Evolutionary conservation across 2,113 vertebrate genomes (phyloP).

Genomic region (Arenaria interpres): DNA sequence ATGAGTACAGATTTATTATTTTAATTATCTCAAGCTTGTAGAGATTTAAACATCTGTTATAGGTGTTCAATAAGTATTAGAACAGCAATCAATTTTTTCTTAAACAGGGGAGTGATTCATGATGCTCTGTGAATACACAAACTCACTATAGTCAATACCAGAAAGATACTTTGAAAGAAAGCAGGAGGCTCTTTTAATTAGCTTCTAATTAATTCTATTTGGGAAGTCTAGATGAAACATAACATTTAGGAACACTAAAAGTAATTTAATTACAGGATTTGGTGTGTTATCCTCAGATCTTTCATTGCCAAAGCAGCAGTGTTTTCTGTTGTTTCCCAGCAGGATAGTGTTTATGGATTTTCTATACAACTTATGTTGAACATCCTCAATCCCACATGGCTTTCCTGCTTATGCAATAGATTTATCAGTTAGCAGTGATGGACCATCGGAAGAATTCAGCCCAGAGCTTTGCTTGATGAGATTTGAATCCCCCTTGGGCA

Average conservation of each 20-base stretch:
- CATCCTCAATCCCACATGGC: not conserved
- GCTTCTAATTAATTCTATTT: constrained; percentile 60
- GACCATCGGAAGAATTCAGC: not conserved
- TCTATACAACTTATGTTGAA: not conserved
- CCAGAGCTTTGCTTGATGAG: not conserved
- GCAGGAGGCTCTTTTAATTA: constrained; percentile 61
- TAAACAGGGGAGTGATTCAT: constrained; percentile 65
- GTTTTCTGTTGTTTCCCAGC: not conserved
- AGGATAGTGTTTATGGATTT: constrained; percentile 52
- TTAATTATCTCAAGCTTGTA: constrained; percentile 72
- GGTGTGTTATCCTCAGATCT: constrained; percentile 22
- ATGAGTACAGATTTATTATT: constrained; percentile 75
- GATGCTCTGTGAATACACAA: constrained; percentile 42
- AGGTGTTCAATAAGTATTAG: constrained; percentile 76
- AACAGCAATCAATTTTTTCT: constrained; percentile 73
- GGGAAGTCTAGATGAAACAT: constrained; percentile 40
- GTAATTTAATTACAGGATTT: constrained; percentile 59
- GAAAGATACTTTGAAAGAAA: constrained; percentile 39
- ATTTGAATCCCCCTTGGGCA: not conserved
- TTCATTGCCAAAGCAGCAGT: not conserved
- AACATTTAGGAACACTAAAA: constrained; percentile 45
- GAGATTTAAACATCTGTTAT: constrained; percentile 76
- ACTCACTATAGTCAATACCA: constrained; percentile 16
- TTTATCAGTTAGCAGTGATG: not conserved
- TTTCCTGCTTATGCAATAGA: constrained; percentile 15